A percentile compares a stretch with the other conserved stretches of the same genome.
phyloP scores from a whole-genome alignment of 2,797 vertebrate species.

The Lagocephalus sceleratus region DNA sequence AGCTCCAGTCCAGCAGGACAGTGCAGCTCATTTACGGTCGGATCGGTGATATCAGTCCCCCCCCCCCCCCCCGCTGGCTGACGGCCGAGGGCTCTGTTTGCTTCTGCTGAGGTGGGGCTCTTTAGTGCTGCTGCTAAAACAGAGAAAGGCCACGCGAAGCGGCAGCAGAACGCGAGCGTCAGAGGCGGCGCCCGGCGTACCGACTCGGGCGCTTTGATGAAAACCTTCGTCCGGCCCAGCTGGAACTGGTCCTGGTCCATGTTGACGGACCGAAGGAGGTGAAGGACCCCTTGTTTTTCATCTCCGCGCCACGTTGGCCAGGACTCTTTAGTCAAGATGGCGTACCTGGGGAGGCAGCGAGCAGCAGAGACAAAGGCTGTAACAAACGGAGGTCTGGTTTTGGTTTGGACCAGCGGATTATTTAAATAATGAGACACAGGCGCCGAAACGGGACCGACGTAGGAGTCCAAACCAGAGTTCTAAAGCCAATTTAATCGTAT shows the following conservation, averaged over 20 bases:
- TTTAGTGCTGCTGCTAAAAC: background rate
- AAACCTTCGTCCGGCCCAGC: slow-evolving; percentile 90
- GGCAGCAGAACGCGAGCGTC: background rate
- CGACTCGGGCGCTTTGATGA: slow-evolving; percentile 96
- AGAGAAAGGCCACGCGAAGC: background rate
- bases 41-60: too few relatives aligned
- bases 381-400: background rate
- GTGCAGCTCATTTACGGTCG: too few relatives aligned
- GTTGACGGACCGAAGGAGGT: slow-evolving; percentile 90
- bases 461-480: too few relatives aligned
- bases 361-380: background rate
- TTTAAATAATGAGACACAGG: background rate
- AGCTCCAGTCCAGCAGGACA: slow-evolving; percentile 35
- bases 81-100: too few relatives aligned
- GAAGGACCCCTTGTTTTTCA: slow-evolving; percentile 92
- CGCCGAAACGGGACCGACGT: too few relatives aligned
- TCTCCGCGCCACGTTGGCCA: slow-evolving; percentile 96
- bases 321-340: slow-evolving; percentile 94
- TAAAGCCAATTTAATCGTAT: too few relatives aligned
- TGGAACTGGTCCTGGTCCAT: slow-evolving; percentile 97
- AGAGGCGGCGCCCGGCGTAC: slow-evolving; percentile 66
- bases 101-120: too few relatives aligned
- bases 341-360: slow-evolving; percentile 79
- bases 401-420: background rate
- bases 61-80: too few relatives aligned